A percentile compares a stretch with the other conserved stretches of the same genome.
Conservation (phyloP, 2,113 vertebrate genomes). For the Antennarius striatus region DNA sequence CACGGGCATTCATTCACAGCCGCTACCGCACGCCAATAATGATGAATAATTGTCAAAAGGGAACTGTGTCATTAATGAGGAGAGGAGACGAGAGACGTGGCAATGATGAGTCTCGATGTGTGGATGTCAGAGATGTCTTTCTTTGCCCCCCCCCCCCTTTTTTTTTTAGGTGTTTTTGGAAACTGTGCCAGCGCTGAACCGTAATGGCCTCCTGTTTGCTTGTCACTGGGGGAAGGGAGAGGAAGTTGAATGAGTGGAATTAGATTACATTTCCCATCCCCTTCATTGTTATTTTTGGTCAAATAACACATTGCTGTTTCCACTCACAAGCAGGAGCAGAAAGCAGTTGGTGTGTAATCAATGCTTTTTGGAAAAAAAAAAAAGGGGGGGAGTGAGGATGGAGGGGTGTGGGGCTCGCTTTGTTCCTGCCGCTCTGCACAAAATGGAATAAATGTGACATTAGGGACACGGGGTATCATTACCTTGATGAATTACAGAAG, state of each 20-base stretch:
- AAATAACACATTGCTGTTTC: slow-evolving; percentile 79
- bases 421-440: slow-evolving; percentile 73
- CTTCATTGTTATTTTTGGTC: slow-evolving; percentile 79
- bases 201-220: slow-evolving; percentile 71
- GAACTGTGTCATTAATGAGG: slow-evolving; percentile 61
- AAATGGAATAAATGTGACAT: slow-evolving; percentile 86
- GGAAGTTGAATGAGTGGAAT: slow-evolving; percentile 72
- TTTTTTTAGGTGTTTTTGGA: slow-evolving; percentile 30
- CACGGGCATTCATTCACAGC: slow-evolving; percentile 37
- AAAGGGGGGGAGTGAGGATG: slow-evolving; percentile 24
- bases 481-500: slow-evolving; percentile 88
- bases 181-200: slow-evolving; percentile 56
- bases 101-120: slow-evolving; percentile 63
- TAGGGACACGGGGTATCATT: slow-evolving; percentile 86
- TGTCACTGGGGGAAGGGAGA: slow-evolving; percentile 56
- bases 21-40: slow-evolving; percentile 54
- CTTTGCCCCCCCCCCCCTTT: slow-evolving; percentile 17
- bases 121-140: slow-evolving; percentile 43
- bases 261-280: slow-evolving; percentile 75
- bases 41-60: slow-evolving; percentile 67
- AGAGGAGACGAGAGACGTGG: slow-evolving; percentile 42
- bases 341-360: slow-evolving; percentile 81
- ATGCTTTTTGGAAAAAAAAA: slow-evolving; percentile 69
- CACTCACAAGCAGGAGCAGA: slow-evolving; percentile 70
- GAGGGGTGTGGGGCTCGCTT: slow-evolving; percentile 59